Percentiles rank a stretch among this genome's conserved stretches.
These are phyloP conservation scores for Hypomecis atomaria DNA, from an alignment of 2,888 invertebrate species.

Conservation along the genomic window DNA sequence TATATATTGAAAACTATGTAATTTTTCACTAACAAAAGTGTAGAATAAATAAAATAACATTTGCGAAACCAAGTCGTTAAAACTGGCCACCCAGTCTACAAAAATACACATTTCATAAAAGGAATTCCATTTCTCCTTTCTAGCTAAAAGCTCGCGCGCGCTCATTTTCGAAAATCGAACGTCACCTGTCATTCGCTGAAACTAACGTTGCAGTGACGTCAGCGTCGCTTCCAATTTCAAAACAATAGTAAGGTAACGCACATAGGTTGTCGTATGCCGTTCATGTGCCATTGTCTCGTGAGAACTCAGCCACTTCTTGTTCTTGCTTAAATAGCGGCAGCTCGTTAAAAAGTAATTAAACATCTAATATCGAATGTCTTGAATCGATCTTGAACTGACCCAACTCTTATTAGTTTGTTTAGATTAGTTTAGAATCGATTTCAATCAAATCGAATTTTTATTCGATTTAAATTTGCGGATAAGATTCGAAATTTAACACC, in stretches of 20 bases:
- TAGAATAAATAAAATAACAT: too few relatives aligned
- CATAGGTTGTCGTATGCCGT: constrained; percentile 58
- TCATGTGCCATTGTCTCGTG: constrained; percentile 71
- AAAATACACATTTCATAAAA: too few relatives aligned
- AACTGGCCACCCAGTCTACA: too few relatives aligned
- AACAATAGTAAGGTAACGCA: constrained; percentile 75
- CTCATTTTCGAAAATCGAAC: constrained; percentile 42
- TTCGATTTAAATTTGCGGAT: too few relatives aligned
- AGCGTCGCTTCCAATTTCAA: constrained; percentile 69
- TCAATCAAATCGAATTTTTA: too few relatives aligned
- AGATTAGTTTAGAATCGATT: too few relatives aligned
- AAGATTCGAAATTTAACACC: too few relatives aligned
- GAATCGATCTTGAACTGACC: constrained; percentile 24
- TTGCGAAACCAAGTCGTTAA: too few relatives aligned
- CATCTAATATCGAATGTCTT: constrained; percentile 42
- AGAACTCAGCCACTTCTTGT: constrained; percentile 66
- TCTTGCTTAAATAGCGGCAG: constrained; percentile 57
- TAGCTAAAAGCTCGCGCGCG: constrained; percentile 13
- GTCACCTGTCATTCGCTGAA: constrained; percentile 61
- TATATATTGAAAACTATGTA: too few relatives aligned
- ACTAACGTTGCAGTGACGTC: constrained; percentile 72
- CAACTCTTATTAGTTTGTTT: too few relatives aligned
- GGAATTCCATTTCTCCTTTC: not conserved
- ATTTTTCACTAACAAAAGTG: too few relatives aligned
- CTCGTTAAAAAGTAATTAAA: constrained; percentile 78